phyloP scores from a whole-genome alignment of 2,113 vertebrate genomes.

The Syngnathus typhle region DNA sequence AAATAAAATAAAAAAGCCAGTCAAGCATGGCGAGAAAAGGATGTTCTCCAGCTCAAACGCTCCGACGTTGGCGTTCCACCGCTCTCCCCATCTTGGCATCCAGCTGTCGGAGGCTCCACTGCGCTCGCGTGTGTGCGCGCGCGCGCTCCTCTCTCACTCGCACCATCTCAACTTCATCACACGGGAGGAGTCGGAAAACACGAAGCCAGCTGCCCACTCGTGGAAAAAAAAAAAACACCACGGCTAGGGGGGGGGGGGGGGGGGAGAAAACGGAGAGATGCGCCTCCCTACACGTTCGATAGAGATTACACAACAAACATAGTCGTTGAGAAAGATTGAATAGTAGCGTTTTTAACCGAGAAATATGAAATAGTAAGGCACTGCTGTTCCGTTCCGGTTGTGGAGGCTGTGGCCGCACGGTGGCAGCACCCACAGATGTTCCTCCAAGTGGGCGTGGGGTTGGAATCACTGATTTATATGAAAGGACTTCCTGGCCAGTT shows the following conservation, averaged over 20 bases:
- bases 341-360: neutral
- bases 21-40: slow-evolving; percentile 2
- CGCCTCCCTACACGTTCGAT: neutral
- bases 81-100: slow-evolving; percentile 39
- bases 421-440: slow-evolving; percentile 42
- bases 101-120: slow-evolving; percentile 51
- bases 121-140: slow-evolving; percentile 43
- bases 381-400: neutral
- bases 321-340: neutral
- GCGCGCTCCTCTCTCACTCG: slow-evolving; percentile 45
- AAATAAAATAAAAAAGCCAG: slow-evolving; percentile 19
- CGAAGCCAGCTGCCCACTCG: slow-evolving; percentile 46
- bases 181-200: slow-evolving; percentile 59
- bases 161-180: slow-evolving; percentile 58
- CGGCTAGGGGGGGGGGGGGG: no score
- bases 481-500: slow-evolving; percentile 29
- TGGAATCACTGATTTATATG: slow-evolving; percentile 28
- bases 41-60: slow-evolving; percentile 19
- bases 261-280: neutral
- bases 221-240: neutral
- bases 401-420: slow-evolving; percentile 35
- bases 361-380: neutral
- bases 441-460: slow-evolving; percentile 9
- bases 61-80: slow-evolving; percentile 36
- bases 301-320: neutral